Evolutionary conservation across 2,113 vertebrate species (phyloP), one percentile per base, ranked within the genome.

Genomic region (Sorex araneus): DNA sequence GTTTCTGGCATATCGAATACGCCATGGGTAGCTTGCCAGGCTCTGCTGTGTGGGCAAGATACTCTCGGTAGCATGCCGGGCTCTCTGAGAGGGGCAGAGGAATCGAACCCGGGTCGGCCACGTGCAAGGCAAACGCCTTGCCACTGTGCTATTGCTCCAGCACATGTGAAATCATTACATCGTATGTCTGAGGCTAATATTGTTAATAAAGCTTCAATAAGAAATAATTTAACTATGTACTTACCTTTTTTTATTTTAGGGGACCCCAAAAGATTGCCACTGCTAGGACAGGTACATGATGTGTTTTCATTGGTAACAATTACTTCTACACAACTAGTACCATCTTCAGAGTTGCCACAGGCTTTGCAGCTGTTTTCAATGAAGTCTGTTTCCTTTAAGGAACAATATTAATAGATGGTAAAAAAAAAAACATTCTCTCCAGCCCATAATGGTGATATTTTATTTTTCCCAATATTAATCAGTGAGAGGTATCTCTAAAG

Each of bases 211-310:
- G 16, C 57, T 60, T 21, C 19, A 63, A 28, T 8, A 36, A 27
- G 27, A 81, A 64, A 19, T 1, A 32, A 89, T 88, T 83, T 11
- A 32, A 15, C 40, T 66, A 71, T 63, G 3, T 43, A 96, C 95
- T 2, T 97, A 99, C 99, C 99, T 98, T 98, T 99, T 97, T 99
- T 99, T 88, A 98, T 98, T 98, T 98, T 98, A 84, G 98, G 98
- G n/a, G 98, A 99, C 75, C 97, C 97, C 97, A 98, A 97, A 78
- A 99, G 94, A 95, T 97, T 98, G 95, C 97, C 97, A 87, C 97
- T 96, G 69, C 98, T 97, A 70, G 98, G 97, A 97, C 99, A 99
- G 92, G 97, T 99, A 96, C 98, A 99, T 23, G 99, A 98, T 64
- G 98, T 97, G 93, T 90, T 98, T 94, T 98, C 98, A n/a, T 97